These are phyloP conservation scores for Spongilla lacustris DNA, from an alignment of 37 sponge, comb jelly and placozoan genomes.

Conservation along the genomic window DNA sequence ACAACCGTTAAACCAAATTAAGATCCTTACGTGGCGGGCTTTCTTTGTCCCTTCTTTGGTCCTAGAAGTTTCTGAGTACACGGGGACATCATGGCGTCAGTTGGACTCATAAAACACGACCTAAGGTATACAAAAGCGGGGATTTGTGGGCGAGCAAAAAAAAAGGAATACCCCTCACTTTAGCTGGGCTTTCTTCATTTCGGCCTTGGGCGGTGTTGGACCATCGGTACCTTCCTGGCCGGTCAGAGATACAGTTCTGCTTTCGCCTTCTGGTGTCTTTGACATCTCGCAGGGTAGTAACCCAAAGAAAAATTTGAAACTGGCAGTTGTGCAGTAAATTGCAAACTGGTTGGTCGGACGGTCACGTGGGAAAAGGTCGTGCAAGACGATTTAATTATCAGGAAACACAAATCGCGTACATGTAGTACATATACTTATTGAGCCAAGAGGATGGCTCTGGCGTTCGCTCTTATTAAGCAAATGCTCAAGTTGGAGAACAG, in stretches of 20 bases:
- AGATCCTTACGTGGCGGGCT: neutral
- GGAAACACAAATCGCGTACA: too few relatives aligned
- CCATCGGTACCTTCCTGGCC: neutral
- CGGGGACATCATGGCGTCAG: conserved; percentile 86
- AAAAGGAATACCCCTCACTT: neutral
- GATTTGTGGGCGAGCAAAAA: neutral
- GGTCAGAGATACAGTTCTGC: conserved; percentile 33
- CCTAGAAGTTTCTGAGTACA: conserved; percentile 78
- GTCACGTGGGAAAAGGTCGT: too few relatives aligned
- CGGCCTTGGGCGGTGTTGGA: conserved; percentile 46
- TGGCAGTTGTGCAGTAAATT: too few relatives aligned
- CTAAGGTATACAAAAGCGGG: conserved; percentile 10
- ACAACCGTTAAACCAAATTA: too few relatives aligned
- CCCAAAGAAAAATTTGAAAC: neutral
- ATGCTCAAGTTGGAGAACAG: too few relatives aligned
- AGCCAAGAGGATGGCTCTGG: too few relatives aligned
- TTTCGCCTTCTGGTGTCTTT: conserved; percentile 35
- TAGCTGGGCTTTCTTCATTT: conserved; percentile 37
- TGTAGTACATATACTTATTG: too few relatives aligned
- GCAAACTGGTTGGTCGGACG: too few relatives aligned
- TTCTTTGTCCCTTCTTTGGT: conserved; percentile 5
- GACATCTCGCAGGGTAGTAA: conserved; percentile 25
- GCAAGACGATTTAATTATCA: too few relatives aligned
- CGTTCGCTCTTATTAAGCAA: too few relatives aligned
- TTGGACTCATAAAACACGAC: conserved; percentile 83